A percentile compares a stretch with the other conserved stretches of the same genome.
Conservation (phyloP, 2,888 invertebrate species). For the Helobdella robusta region DNA sequence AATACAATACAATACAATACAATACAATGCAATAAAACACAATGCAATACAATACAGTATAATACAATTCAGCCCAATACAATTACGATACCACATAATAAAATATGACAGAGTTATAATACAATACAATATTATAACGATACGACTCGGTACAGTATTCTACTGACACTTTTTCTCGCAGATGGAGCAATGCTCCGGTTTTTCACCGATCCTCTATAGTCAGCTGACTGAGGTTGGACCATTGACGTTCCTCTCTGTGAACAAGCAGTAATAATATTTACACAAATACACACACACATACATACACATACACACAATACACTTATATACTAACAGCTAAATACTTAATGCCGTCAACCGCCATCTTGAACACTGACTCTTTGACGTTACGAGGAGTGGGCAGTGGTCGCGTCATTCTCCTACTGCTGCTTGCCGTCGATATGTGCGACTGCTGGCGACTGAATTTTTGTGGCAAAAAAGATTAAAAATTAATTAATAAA, state of each 20-base stretch:
- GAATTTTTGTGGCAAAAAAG: no score
- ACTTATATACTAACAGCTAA: conserved; percentile 30
- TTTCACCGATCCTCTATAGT: not conserved
- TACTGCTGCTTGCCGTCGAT: conserved; percentile 31
- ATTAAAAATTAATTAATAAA: no score
- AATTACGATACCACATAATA: no score
- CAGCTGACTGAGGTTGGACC: not conserved
- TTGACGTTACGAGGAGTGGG: conserved; percentile 35
- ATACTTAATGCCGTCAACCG: conserved; percentile 60
- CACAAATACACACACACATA: no score
- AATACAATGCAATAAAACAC: no score
- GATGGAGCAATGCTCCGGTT: not conserved
- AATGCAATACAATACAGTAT: no score
- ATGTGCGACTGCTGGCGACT: conserved; percentile 30
- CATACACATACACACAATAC: no score
- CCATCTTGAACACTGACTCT: conserved; percentile 72
- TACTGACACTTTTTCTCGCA: not conserved
- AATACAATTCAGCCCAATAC: no score
- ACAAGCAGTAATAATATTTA: no score
- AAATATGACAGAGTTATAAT: no score
- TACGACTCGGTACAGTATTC: not conserved
- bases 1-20: no score
- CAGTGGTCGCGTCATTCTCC: not conserved
- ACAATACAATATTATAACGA: no score
- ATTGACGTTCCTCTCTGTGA: not conserved